Conservation (phyloP, 2,888 invertebrate species). For the Poecilobothrus nobilitatus region DNA sequence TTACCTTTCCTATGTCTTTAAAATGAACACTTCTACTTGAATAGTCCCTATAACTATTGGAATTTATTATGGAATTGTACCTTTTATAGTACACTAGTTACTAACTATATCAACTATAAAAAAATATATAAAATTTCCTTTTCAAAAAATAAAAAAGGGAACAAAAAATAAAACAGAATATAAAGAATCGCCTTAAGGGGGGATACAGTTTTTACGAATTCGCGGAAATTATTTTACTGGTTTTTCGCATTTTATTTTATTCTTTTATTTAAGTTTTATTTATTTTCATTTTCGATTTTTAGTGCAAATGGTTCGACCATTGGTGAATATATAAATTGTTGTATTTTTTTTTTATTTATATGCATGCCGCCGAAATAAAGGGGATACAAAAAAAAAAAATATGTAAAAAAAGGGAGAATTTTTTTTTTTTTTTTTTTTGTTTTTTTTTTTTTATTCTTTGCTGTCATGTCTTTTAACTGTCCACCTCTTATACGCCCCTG, state of each 20-base stretch:
- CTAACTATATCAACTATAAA: not conserved
- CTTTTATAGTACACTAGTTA: not conserved
- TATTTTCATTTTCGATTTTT: not conserved
- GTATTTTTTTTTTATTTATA: not conserved
- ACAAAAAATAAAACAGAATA: not conserved
- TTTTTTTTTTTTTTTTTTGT: not conserved
- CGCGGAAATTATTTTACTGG: conserved; percentile 6
- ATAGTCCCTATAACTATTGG: too few species aligned
- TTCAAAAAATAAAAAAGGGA: not conserved
- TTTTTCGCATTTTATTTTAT: not conserved
- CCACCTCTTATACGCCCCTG: conserved; percentile 1
- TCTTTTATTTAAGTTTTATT: not conserved
- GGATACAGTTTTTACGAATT: not conserved
- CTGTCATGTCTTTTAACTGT: conserved; percentile 6
- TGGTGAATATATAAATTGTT: not conserved
- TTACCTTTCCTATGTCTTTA: too few species aligned
- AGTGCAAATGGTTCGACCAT: not conserved
- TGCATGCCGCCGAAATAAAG: conserved; percentile 1
- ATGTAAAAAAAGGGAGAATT: not conserved
- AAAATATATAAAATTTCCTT: not conserved
- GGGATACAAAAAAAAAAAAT: not conserved
- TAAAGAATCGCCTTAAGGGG: not conserved
- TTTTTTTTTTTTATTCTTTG: not conserved
- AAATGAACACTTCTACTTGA: too few species aligned
- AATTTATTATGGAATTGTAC: too few species aligned